Percentiles rank a stretch among this genome's conserved stretches.
Evolutionary conservation across 2,113 vertebrate species (phyloP).

Genomic region (Erpornis zantholeuca): DNA sequence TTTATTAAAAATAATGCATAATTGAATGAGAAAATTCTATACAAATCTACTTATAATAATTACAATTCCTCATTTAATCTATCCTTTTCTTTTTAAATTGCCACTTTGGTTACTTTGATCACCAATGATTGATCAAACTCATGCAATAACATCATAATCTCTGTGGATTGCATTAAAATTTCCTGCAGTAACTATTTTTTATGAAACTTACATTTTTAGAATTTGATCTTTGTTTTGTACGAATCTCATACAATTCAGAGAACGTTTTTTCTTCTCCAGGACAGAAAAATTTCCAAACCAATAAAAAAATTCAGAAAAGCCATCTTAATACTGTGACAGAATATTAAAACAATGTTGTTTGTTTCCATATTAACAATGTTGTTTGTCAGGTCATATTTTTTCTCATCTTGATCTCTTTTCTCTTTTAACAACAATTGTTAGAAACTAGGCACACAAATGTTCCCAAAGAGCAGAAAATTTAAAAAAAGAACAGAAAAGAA

Average conservation of each 20-base stretch:
- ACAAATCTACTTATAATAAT: neutral
- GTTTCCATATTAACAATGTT: neutral
- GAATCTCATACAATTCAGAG: neutral
- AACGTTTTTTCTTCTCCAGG: neutral
- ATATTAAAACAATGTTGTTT: neutral
- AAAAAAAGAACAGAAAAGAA: neutral
- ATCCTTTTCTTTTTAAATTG: neutral
- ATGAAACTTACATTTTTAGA: neutral
- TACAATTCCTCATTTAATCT: neutral
- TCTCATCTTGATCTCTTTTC: neutral
- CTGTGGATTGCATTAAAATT: neutral
- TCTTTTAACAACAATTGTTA: neutral
- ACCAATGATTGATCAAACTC: neutral
- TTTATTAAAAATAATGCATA: neutral
- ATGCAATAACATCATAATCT: neutral
- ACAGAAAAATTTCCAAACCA: neutral
- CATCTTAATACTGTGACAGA: neutral
- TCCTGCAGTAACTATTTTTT: neutral
- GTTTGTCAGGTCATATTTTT: neutral
- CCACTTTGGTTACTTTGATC: neutral
- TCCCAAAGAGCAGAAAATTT: neutral
- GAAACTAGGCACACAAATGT: neutral
- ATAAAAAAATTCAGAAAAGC: neutral
- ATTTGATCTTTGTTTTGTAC: neutral
- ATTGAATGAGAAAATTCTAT: neutral